These are phyloP conservation scores for Zosterops lateralis DNA, from an alignment of 2,113 vertebrate genomes.

Conservation along the genomic window DNA sequence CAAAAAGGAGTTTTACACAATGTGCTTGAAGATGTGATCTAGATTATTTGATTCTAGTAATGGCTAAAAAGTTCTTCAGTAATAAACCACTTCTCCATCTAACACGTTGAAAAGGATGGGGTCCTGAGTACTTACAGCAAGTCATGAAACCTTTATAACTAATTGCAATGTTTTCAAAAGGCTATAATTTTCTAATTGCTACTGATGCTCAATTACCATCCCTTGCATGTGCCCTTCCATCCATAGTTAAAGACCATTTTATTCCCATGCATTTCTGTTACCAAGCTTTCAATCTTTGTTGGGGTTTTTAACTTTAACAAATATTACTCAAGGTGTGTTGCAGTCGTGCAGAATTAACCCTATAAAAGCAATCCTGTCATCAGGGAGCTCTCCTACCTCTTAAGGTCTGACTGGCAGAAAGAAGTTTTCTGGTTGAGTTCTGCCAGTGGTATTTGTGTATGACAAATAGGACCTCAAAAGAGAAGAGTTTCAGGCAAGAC, in stretches of 20 bases:
- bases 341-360: not conserved
- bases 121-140: not conserved
- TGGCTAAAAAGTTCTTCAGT: not conserved
- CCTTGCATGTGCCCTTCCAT: not conserved
- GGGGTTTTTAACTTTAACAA: not conserved
- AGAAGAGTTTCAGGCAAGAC: conserved; percentile 22
- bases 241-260: not conserved
- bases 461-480: conserved; percentile 53
- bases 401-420: conserved; percentile 59
- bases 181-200: not conserved
- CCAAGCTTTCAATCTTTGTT: not conserved
- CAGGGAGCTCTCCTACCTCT: not conserved
- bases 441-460: conserved; percentile 52
- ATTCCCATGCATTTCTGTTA: not conserved
- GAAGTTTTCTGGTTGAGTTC: conserved; percentile 45
- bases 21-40: not conserved
- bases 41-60: not conserved
- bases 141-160: not conserved
- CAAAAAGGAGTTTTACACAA: not conserved
- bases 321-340: not conserved
- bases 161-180: not conserved
- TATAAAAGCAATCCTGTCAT: not conserved
- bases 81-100: not conserved
- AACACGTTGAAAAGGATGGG: not conserved
- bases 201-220: not conserved